Evolutionary conservation across 2,113 vertebrate species (phyloP).

Genomic region (Strigops habroptila): DNA sequence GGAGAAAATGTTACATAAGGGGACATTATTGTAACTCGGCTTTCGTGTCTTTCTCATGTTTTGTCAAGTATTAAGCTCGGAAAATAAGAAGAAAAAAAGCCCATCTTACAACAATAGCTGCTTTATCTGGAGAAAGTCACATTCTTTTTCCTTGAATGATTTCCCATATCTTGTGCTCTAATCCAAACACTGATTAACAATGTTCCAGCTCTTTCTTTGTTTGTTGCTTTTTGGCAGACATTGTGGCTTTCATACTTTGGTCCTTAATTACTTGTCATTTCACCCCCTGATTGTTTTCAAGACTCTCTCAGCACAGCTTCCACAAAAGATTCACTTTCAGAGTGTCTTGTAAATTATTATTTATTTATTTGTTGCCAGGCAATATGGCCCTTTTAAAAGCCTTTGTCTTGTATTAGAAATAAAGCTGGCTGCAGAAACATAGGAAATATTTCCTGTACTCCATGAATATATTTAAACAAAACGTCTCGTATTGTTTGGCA

Average conservation of each 20-base stretch:
- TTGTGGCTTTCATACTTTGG: not conserved
- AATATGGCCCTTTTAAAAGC: not conserved
- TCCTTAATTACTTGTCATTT: conserved; percentile 59
- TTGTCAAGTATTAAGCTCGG: not conserved
- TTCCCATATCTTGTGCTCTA: not conserved
- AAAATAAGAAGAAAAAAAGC: not conserved
- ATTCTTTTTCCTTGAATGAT: conserved; percentile 21
- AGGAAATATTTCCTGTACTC: not conserved
- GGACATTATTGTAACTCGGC: not conserved
- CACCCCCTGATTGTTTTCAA: not conserved
- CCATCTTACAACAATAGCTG: not conserved
- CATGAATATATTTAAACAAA: not conserved
- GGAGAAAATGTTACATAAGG: not conserved
- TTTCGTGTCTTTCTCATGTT: not conserved
- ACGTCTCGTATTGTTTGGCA: not conserved
- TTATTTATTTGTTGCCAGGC: conserved; percentile 25
- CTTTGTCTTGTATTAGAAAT: not conserved
- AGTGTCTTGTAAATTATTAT: not conserved
- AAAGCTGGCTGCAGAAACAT: not conserved
- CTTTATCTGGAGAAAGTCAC: conserved; percentile 6
- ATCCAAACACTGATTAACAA: conserved; percentile 40
- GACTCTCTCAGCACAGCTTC: not conserved
- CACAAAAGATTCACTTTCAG: conserved; percentile 22
- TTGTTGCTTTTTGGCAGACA: conserved; percentile 18
- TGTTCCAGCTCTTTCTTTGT: conserved; percentile 35